Evolutionary conservation across 2,888 invertebrate genomes (phyloP).

Genomic region (Suillia variegata): DNA sequence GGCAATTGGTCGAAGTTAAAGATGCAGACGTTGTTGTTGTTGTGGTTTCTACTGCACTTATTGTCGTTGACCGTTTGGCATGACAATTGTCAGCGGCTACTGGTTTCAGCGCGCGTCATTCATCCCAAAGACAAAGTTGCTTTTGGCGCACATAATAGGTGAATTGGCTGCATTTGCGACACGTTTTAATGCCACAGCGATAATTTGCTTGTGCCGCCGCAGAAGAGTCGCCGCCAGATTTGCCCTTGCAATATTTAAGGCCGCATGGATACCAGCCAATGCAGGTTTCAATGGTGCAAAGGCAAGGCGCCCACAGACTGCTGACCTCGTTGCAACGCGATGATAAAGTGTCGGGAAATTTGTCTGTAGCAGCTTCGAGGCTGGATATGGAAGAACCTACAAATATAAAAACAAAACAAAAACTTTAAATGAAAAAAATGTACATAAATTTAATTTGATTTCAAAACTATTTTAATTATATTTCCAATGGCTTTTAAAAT

Average conservation of each 20-base stretch:
- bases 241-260: constrained; percentile 90
- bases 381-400: constrained; percentile 74
- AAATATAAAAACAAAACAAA: background rate
- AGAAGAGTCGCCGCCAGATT: constrained; percentile 66
- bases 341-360: constrained; percentile 67
- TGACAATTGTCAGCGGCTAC: constrained; percentile 18
- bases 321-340: constrained; percentile 71
- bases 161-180: constrained; percentile 87
- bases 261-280: constrained; percentile 97
- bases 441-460: background rate
- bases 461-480: background rate
- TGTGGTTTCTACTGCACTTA: constrained; percentile 12
- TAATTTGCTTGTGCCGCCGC: constrained; percentile 69
- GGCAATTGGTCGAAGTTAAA: background rate
- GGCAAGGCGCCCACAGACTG: constrained; percentile 75
- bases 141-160: constrained; percentile 84
- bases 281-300: constrained; percentile 85
- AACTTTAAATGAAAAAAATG: background rate
- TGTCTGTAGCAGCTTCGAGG: constrained; percentile 73
- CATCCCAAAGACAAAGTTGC: constrained; percentile 81
- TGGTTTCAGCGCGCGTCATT: constrained; percentile 64
- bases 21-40: too few species aligned
- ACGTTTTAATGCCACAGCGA: constrained; percentile 95
- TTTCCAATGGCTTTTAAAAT: background rate
- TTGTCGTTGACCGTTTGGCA: constrained; percentile 30